A percentile compares a stretch with the other conserved stretches of the same genome.
phyloP scores from a whole-genome alignment of 2,888 invertebrate genomes.

The Melanophora roralis region DNA sequence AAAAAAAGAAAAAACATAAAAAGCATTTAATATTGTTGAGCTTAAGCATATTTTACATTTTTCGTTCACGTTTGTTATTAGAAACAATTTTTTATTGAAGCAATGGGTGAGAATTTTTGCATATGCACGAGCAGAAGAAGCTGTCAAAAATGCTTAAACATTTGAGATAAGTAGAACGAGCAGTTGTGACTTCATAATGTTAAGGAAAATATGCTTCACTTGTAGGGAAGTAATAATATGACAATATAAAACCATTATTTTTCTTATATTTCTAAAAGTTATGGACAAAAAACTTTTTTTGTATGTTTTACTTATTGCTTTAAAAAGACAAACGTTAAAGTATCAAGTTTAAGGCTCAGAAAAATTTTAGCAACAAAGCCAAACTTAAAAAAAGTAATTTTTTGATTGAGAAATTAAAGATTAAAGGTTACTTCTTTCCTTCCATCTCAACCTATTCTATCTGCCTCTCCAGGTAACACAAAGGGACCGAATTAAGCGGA shows the following conservation, averaged over 20 bases:
- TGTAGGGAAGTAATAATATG: neutral
- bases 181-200: neutral
- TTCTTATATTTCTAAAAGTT: neutral
- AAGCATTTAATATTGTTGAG: no score
- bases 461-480: no score
- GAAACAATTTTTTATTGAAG: slow-evolving; percentile 22
- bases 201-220: slow-evolving; percentile 11
- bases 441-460: no score
- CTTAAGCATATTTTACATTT: no score
- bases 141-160: slow-evolving; percentile 8
- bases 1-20: neutral
- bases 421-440: no score
- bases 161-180: neutral
- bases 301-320: no score
- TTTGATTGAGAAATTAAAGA: neutral
- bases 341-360: no score
- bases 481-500: no score
- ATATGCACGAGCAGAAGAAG: neutral
- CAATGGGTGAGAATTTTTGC: neutral
- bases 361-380: no score
- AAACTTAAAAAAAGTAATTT: no score
- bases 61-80: neutral
- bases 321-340: no score
- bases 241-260: neutral
- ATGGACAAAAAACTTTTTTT: neutral